phyloP scores from a whole-genome alignment of 2,888 invertebrate species.

The Halocaridina rubra region DNA sequence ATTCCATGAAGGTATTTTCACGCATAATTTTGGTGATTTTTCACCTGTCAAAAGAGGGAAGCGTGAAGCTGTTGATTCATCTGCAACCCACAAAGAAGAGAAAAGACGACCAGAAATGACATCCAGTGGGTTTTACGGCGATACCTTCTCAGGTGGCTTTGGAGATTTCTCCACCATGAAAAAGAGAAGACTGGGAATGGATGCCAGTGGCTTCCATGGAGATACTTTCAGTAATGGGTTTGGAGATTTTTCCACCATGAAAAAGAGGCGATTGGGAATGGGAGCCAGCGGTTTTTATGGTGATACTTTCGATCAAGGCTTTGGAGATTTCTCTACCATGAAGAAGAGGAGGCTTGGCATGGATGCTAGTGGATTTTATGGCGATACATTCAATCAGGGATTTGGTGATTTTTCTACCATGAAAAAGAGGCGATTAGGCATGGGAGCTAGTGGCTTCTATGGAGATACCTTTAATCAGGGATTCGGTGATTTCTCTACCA shows the following conservation, averaged over 20 bases:
- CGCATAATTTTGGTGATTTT: constrained; percentile 66
- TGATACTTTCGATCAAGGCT: constrained; percentile 67
- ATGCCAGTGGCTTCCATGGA: constrained; percentile 50
- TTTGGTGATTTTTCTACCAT: constrained; percentile 62
- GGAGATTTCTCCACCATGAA: constrained; percentile 66
- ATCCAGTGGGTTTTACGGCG: constrained; percentile 66
- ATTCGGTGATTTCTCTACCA: constrained; percentile 67
- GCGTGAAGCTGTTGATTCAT: constrained; percentile 10
- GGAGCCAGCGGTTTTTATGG: constrained; percentile 67
- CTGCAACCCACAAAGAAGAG: background rate
- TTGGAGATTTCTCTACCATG: constrained; percentile 67
- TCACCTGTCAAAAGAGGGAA: constrained; percentile 65
- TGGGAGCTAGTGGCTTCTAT: constrained; percentile 67
- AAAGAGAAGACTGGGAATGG: constrained; percentile 48
- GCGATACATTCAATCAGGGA: constrained; percentile 64
- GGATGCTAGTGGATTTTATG: constrained; percentile 57
- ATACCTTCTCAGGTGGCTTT: constrained; percentile 66
- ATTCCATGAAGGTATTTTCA: constrained; percentile 67
- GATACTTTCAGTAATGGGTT: constrained; percentile 56
- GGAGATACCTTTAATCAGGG: constrained; percentile 67
- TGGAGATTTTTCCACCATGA: constrained; percentile 59
- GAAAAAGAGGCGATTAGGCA: constrained; percentile 63
- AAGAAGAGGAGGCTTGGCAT: constrained; percentile 64
- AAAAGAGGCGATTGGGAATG: constrained; percentile 64
- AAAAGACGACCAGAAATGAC: constrained; percentile 64